Evolutionary conservation across 1,140 invertebrate species (phyloP).

Genomic region (Lasioglossum albipes): DNA sequence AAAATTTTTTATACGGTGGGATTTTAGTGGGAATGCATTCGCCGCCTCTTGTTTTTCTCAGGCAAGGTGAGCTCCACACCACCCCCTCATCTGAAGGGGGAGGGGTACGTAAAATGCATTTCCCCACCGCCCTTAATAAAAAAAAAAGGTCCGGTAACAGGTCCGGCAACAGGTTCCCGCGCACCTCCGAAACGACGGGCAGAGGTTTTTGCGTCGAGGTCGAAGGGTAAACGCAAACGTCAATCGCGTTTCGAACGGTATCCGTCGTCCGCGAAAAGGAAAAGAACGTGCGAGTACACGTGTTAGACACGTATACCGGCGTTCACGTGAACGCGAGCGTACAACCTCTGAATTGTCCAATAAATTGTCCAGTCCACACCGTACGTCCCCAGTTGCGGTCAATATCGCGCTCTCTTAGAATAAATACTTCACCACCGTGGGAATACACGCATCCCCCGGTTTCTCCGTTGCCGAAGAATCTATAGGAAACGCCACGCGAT

Average conservation of each 20-base stretch:
- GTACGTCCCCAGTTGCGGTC: slow-evolving; percentile 73
- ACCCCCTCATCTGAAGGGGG: too few species aligned
- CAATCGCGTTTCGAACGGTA: background rate
- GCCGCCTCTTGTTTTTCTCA: too few species aligned
- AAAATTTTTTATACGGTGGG: too few species aligned
- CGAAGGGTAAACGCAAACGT: slow-evolving; percentile 39
- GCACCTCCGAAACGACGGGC: background rate
- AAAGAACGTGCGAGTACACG: slow-evolving; percentile 37
- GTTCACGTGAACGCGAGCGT: slow-evolving; percentile 41
- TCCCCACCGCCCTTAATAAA: too few species aligned
- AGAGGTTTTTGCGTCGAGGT: background rate
- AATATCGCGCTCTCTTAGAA: slow-evolving; percentile 74
- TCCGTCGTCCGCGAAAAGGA: background rate
- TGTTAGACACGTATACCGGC: slow-evolving; percentile 34
- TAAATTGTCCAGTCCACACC: slow-evolving; percentile 63
- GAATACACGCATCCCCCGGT: slow-evolving; percentile 67
- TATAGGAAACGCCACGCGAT: slow-evolving; percentile 36
- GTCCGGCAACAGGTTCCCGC: slow-evolving; percentile 22
- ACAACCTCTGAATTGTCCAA: slow-evolving; percentile 50
- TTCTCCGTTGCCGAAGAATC: slow-evolving; percentile 36
- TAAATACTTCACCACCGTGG: slow-evolving; percentile 76
- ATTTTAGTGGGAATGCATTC: too few species aligned
- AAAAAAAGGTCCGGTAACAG: too few species aligned
- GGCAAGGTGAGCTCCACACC: too few species aligned
- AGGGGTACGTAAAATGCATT: too few species aligned